Base-by-base conservation (phyloP, 2,113 vertebrate genomes). In the Sinosuthora webbiana region DNA sequence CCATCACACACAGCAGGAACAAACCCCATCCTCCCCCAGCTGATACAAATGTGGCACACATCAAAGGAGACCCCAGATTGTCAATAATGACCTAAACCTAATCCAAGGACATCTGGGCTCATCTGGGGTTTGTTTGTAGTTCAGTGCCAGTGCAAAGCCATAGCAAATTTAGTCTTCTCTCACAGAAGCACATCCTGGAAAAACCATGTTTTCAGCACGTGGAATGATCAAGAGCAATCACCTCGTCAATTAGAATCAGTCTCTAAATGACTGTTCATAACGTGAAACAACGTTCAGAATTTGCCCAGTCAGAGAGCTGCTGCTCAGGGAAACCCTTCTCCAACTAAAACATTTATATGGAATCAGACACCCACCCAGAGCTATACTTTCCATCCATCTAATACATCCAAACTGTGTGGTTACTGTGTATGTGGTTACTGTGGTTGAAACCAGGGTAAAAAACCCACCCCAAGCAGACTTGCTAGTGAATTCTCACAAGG, bases 351-450 rank as follows among this genome's bases (percentile, higher is more conserved):
- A 7, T 8, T 76, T 15, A 7, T 4, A 49, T 7, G 19, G 90
- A 77, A 80, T 33, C 33, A 45, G 19, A 7, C 13, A 6, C 42
- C 57, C 30, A 57, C 22, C 73, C 24, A 24, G 20, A 69, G 44
- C 78, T 27, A 18, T 3, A 17, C 25, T 31, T 55, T 16, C 52
- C 13, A 10, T 3, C 55, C 9, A 12, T 7, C 47, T 64, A 25
- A 3, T 0, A 42, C 15, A 42, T 12, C 42, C 59, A 23, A 37
- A 60, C 12, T 50, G 37, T 35, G 50, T 15, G 15, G 8, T n/a
- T n/a, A n/a, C n/a, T n/a, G n/a, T n/a, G 13, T 13, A 6, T 24
- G n/a, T 16, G 44, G 42, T 25, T 13, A 59, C 0, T 3, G 21
- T 6, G 20, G 22, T 21, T 59, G 10, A 33, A 57, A 49, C 9